Base-by-base conservation (phyloP, 2,113 vertebrate genomes). In the Sorex fumeus region DNA sequence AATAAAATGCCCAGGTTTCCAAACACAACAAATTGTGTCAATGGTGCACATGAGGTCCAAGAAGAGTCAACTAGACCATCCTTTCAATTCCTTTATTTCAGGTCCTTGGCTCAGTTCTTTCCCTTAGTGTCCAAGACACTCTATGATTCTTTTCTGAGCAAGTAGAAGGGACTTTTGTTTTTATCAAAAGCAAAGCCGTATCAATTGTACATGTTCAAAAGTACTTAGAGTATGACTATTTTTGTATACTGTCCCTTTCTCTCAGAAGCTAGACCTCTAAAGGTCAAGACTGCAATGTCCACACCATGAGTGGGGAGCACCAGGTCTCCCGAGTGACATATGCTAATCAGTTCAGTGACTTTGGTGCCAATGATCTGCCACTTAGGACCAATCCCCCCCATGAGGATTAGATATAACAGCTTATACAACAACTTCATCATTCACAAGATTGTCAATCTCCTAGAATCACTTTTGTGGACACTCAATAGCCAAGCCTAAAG, bases 331-430 rank as follows among this genome's bases (percentile, higher is more conserved):
- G 3, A 66, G 50, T 10, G 34, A 79, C n/a, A n/a, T 36, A 71
- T 27, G 34, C 34, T 70, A 94, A 64, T 88, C 45, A 82, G 50
- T 67, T 88, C 69, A 87, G 34, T 91, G 66, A 88, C 62, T 82
- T 66, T 85, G 40, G 45, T 60, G 76, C 8, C 53, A 83, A n/a
- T 12, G 60, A 82, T 45, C 32, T 43, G 70, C 5, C 9, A 30
- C 9, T 40, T 40, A 80, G 53, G n/a, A 74, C 93, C 75, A 86
- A 86, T 88, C 83, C 92, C 40, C 90, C 57, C 77, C 62, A 77
- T 16, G 19, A 91, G 32, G 87, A 90, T 66, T 32, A 66, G 88
- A 72, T 43, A 87, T 11, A 84, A 72, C n/a, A 34, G 82, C 27
- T 82, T 89, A 43, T 60, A 88, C 72, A 88, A 77, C 25, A 77